phyloP scores from a whole-genome alignment of 2,888 invertebrate species.

The Luffia ferchaultella region DNA sequence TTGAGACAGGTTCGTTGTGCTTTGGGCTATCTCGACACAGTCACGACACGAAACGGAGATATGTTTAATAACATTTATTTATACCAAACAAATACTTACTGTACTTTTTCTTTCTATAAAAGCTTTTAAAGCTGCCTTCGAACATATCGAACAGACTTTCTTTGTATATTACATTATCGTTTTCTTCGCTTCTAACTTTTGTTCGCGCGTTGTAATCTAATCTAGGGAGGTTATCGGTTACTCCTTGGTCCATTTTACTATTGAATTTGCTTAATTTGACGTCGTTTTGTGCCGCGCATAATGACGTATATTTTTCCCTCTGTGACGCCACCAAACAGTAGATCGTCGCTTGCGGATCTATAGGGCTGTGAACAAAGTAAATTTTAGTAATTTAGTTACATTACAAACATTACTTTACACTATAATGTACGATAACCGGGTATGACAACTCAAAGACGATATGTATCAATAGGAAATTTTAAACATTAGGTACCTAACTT shows the following conservation, averaged over 20 bases:
- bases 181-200: background rate
- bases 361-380: constrained; percentile 34
- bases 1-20: no score
- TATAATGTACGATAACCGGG: background rate
- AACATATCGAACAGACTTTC: constrained; percentile 23
- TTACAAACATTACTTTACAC: background rate
- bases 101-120: constrained; percentile 44
- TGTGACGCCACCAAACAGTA: constrained; percentile 55
- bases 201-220: background rate
- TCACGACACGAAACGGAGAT: no score
- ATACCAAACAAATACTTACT: no score
- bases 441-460: no score
- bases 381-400: background rate
- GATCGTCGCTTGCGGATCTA: constrained; percentile 50
- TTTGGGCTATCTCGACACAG: no score
- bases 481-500: no score
- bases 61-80: no score
- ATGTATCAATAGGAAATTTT: no score
- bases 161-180: background rate
- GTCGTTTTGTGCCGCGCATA: constrained; percentile 49
- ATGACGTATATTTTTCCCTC: constrained; percentile 46
- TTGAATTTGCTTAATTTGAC: constrained; percentile 29
- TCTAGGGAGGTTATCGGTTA: background rate
- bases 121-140: constrained; percentile 34
- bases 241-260: no score